Evolutionary conservation across 2,113 vertebrate genomes (phyloP).

Genomic region (Chrysochloris asiatica): DNA sequence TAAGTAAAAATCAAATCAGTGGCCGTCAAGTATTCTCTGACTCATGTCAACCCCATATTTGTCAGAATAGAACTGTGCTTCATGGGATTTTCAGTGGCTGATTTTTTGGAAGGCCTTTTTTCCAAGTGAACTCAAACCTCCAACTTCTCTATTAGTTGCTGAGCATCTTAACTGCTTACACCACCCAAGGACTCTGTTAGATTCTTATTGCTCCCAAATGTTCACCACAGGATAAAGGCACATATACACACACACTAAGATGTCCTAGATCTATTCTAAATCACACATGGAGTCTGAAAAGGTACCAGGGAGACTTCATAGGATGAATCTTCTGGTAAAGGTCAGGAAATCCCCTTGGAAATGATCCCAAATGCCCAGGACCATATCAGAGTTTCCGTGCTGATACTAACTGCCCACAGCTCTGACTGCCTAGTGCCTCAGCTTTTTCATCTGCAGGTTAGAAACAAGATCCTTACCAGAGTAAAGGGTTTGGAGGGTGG

Average conservation of each 20-base stretch:
- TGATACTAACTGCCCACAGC: accelerated
- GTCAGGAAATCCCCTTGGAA: background rate
- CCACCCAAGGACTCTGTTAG: background rate
- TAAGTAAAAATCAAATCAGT: background rate
- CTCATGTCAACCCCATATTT: background rate
- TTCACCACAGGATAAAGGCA: accelerated
- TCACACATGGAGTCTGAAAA: background rate
- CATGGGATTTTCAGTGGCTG: background rate
- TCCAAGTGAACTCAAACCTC: background rate
- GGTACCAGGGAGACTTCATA: background rate
- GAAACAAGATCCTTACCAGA: background rate
- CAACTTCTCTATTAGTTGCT: background rate
- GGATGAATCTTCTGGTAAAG: background rate
- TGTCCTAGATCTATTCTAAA: background rate
- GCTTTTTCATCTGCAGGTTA: background rate
- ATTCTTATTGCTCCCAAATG: background rate
- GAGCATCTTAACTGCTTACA: background rate
- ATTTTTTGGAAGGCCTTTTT: background rate
- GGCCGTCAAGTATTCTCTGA: background rate
- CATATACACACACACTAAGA: background rate
- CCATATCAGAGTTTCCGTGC: background rate
- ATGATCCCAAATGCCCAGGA: background rate
- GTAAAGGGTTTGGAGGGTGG: background rate
- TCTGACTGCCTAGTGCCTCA: background rate
- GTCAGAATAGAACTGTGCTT: background rate